Evolutionary conservation across 2,888 invertebrate species (phyloP).

Genomic region (Diploptera punctata): DNA sequence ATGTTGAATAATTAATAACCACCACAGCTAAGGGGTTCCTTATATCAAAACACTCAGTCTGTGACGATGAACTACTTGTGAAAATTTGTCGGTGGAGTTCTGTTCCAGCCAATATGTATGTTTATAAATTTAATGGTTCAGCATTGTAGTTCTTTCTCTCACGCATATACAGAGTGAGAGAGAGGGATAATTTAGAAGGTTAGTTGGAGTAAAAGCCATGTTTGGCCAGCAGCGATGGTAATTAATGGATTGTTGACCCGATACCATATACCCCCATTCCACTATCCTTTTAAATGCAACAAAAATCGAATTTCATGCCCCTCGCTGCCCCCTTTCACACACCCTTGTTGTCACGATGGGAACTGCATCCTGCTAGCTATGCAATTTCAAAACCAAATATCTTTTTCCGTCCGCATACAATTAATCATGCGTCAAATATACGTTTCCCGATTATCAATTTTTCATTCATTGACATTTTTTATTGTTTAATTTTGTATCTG

Average conservation of each 20-base stretch:
- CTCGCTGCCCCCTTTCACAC: background rate
- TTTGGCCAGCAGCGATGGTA: conserved; percentile 17
- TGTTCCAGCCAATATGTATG: too few species aligned
- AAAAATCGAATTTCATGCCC: background rate
- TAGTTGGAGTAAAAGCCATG: background rate
- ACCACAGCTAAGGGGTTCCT: too few species aligned
- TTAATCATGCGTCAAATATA: conserved; percentile 14
- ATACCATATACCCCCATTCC: background rate
- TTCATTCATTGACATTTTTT: conserved; percentile 3
- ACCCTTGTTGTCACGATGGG: too few species aligned
- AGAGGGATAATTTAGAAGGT: too few species aligned
- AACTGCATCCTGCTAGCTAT: background rate
- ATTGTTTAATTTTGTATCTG: conserved; percentile 1
- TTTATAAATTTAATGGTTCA: too few species aligned
- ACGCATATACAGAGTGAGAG: too few species aligned
- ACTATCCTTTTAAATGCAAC: background rate
- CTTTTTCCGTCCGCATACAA: background rate
- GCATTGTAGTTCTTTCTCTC: too few species aligned
- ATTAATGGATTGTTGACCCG: conserved; percentile 25
- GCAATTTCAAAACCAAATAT: background rate
- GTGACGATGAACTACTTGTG: too few species aligned
- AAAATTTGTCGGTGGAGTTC: too few species aligned
- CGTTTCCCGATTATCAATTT: background rate
- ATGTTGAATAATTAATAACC: too few species aligned
- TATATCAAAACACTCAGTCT: too few species aligned